Evolutionary conservation across 2,888 invertebrate genomes (phyloP), one percentile per base, ranked within the genome.

Genomic region (Blastobasis adustella): DNA sequence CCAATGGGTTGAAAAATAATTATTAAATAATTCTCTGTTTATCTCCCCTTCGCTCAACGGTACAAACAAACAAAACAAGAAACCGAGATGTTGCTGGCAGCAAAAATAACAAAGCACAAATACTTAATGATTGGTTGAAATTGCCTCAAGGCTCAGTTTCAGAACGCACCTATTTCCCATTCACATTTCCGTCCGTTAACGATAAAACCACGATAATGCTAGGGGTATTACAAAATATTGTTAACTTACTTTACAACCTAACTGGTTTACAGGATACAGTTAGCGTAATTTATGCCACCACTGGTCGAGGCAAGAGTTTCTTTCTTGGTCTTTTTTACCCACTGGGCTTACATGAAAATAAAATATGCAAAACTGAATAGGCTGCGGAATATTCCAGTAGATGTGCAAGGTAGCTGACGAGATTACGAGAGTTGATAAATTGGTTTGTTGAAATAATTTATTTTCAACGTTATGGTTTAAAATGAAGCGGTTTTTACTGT

Each of bases 171-270:
- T 76, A 67, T 73, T 76, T 79, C 78, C 67, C 71, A 66, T 66
- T 59, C 67, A 61, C 68, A 67, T 81, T 81, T 84, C 83, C 81
- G 78, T 70, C 82, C 76, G 75, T 78, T 79, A 71, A 60, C 69
- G 73, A 78, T 78, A 80, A 78, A 71, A 9, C 10, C 67, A 75
- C 70, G 70, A 77, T 82, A 81, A 81, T 82, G 71, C 69, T 62
- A 23, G 61, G 66, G 63, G 67, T 73, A 78, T 82, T 79, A 82
- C 76, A 76, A 76, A 76, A 79, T 73, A 75, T 73, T 69, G 73
- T 77, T 76, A 78, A 72, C 68, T 69, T 79, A 71, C 70, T 70
- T 61, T 66, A 23, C 23, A 23, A 23, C 23, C 55, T 49, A 74
- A 78, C 81, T 67, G 69, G 82, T 82, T 80, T 63, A 59, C 61